Evolutionary conservation across 2,113 vertebrate species (phyloP).

Genomic region (Panurus biarmicus): DNA sequence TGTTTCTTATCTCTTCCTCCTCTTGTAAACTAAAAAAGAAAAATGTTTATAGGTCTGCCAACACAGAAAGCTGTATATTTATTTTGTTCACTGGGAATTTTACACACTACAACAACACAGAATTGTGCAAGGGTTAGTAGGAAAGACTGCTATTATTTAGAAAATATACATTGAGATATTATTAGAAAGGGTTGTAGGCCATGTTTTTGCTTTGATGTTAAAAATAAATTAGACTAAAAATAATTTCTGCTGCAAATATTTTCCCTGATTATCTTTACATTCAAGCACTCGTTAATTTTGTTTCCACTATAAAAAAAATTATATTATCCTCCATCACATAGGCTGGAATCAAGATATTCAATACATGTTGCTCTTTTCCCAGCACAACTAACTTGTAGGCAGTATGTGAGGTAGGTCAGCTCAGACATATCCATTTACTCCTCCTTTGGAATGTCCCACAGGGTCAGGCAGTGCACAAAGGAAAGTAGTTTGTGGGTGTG

Average conservation of each 20-base stretch:
- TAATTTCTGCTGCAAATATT: neutral
- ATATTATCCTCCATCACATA: neutral
- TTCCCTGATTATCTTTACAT: neutral
- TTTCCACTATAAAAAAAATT: neutral
- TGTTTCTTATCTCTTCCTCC: neutral
- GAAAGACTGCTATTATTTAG: neutral
- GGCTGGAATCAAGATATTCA: neutral
- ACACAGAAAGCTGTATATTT: neutral
- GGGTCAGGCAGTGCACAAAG: neutral
- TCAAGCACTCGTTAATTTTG: neutral
- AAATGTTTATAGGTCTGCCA: neutral
- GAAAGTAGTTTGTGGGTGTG: neutral
- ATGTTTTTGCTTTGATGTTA: neutral
- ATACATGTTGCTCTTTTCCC: neutral
- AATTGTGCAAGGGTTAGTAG: neutral
- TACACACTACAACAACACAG: neutral
- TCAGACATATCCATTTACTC: neutral
- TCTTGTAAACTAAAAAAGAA: neutral
- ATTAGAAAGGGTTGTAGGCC: neutral
- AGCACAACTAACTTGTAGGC: neutral
- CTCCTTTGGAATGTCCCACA: neutral
- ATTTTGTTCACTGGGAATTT: neutral
- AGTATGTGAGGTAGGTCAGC: neutral
- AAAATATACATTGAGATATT: neutral
- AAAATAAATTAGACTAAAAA: neutral